Evolutionary conservation across 23 tunicate species (phyloP), one percentile per base, ranked within the genome.

Genomic region (Pegea sp.): DNA sequence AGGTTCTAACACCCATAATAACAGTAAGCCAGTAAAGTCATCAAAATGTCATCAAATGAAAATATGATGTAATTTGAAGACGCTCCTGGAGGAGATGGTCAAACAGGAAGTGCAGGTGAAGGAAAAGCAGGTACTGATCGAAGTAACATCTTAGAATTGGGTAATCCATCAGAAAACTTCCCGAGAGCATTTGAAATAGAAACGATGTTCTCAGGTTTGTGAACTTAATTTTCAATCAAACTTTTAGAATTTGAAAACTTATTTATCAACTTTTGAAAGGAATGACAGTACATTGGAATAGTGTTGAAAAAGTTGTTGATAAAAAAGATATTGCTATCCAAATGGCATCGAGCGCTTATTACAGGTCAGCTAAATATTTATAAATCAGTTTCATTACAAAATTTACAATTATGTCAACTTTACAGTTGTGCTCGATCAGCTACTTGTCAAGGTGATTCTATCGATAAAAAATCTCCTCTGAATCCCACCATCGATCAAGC

Each of bases 71-170:
- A 0, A n/a, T 19, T 69, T 50, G 0, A 58, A 84, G 95, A 34
- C n/a, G 77, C 77, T 33, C 92, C 92, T 4, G 93, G 78, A 3
- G 99, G 93, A 1, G 93, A 91, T 44, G 99, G 99, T 1, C 86
- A 74, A 57, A 63, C 92, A 0, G 99, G 99, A 21, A 58, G 59
- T 26, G 99, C 76, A 8, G 99, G 99, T 2, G 86, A 91, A 60
- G 99, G 99, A 22, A 46, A 33, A 44, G 81, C 46, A 2, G 93
- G 93, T 32, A 67, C 99, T 1, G 99, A 91, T 51, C 46, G 92
- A 43, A 56, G 68, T 61, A 91, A 91, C 33, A 20, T 78, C 30
- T 71, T 78, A 4, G 63, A 72, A 46, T 52, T 72, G 24, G 51
- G 1, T 0, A 48, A 46, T 23, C 64, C 93, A n/a, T 64, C 53